Evolutionary conservation across 2,797 vertebrate species (phyloP), one percentile per base, ranked within the genome.

Genomic region (Lutjanus campechanus): DNA sequence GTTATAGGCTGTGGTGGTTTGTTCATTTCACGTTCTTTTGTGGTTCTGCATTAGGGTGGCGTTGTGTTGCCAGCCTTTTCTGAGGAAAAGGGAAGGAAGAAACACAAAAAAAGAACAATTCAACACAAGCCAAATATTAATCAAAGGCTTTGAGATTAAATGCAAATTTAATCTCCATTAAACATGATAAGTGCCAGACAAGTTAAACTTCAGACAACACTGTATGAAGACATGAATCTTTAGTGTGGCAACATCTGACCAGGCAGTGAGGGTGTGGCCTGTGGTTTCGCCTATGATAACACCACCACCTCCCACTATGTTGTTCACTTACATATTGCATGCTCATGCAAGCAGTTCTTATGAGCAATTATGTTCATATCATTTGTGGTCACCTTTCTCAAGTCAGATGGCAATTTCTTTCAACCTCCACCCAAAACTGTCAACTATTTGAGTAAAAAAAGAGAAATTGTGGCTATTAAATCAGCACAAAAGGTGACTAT

Each of bases 21-120:
- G 96, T 98, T 99, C 98, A 99, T 99, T 98, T 99, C 98, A 98
- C 96, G 96, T 97, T 97, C 96, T 97, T 97, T 96, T 96, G 94
- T 97, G 96, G 96, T 97, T 96, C 97, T 96, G 96, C 98, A 99
- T 99, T 95, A 96, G 97, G 97, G 96, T 96, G 96, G 97, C 94
- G 94, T 88, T 95, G 95, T 96, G 95, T 95, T 97, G 95, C 89
- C 76, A 93, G 88, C 89, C 96, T 93, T 36, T 88, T 82, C 89
- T 94, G 70, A 54, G 8, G 60, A 65, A 70, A 12, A 63, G 20
- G 83, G n/a, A 15, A 50, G 4, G 8, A 53, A 50, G 12, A 60
- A 20, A 47, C 43, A 43, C 0, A 73, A 16, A 55, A 50, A 9
- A 11, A 13, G 1, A 22, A 69, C 8, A 46, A 63, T 22, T 15